Evolutionary conservation across 2,888 invertebrate species (phyloP).

Genomic region (Liodrosophila aerea): DNA sequence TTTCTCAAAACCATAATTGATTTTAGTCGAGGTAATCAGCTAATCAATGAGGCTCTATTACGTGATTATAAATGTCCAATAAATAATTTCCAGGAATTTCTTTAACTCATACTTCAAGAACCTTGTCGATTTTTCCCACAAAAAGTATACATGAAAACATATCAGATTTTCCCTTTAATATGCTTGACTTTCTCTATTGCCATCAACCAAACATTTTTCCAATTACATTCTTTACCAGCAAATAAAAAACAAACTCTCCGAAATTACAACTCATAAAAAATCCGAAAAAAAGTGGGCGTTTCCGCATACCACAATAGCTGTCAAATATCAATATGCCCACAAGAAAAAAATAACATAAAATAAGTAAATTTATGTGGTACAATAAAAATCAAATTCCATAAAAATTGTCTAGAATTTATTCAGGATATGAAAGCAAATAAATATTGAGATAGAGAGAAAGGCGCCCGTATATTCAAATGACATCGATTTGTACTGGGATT

Average conservation of each 20-base stretch:
- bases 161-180: too few relatives aligned
- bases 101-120: too few relatives aligned
- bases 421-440: constrained; percentile 45
- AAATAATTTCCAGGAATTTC: too few relatives aligned
- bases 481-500: not conserved
- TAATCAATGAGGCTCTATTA: too few relatives aligned
- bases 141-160: too few relatives aligned
- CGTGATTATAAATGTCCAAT: too few relatives aligned
- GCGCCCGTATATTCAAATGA: constrained; percentile 63
- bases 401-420: constrained; percentile 37
- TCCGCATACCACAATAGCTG: constrained; percentile 69
- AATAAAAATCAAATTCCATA: constrained; percentile 74
- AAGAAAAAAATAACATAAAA: constrained; percentile 49
- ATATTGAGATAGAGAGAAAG: constrained; percentile 22
- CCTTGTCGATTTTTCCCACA: too few relatives aligned
- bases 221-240: constrained; percentile 20
- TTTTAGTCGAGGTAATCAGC: too few relatives aligned
- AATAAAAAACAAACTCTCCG: constrained; percentile 23
- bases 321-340: constrained; percentile 61
- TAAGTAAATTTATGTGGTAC: constrained; percentile 64
- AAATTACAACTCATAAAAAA: constrained; percentile 46
- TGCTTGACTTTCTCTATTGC: too few relatives aligned
- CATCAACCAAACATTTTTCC: constrained; percentile 13
- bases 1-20: too few relatives aligned
- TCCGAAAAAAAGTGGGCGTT: constrained; percentile 60